Evolutionary conservation across 2,113 vertebrate species (phyloP).

Genomic region (Percopsis transmontana): DNA sequence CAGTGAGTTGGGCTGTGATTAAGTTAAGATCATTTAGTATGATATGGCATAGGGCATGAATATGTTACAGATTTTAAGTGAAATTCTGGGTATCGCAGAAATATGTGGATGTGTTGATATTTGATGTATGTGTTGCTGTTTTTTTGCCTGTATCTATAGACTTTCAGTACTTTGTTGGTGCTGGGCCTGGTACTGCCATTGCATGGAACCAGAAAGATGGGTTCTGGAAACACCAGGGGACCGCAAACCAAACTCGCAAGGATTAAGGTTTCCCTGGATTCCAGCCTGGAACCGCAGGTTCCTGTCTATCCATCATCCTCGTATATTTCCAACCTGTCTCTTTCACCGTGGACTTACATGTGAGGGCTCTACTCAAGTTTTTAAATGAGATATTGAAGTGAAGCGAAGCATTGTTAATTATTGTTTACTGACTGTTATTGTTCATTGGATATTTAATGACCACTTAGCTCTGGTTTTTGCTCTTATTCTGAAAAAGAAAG

Average conservation of each 20-base stretch:
- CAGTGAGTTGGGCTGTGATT: conserved; percentile 46
- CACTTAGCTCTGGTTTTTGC: too few relatives aligned
- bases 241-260: background rate
- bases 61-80: background rate
- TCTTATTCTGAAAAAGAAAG: too few relatives aligned
- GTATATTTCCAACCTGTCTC: conserved; percentile 52
- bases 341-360: conserved; percentile 76
- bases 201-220: background rate
- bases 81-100: background rate
- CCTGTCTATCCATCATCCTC: background rate
- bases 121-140: background rate
- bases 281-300: background rate
- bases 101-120: too few relatives aligned
- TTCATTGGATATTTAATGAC: too few relatives aligned
- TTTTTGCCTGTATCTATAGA: conserved; percentile 30
- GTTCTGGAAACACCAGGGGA: too few relatives aligned
- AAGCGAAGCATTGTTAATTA: too few relatives aligned
- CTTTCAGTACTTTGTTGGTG: conserved; percentile 42
- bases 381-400: too few relatives aligned
- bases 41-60: too few relatives aligned
- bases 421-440: too few relatives aligned
- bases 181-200: conserved; percentile 34
- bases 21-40: too few relatives aligned
- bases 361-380: conserved; percentile 32
- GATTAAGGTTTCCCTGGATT: conserved; percentile 36